Evolutionary conservation across 2,797 vertebrate genomes (phyloP).

Genomic region (Sternotherus odoratus): DNA sequence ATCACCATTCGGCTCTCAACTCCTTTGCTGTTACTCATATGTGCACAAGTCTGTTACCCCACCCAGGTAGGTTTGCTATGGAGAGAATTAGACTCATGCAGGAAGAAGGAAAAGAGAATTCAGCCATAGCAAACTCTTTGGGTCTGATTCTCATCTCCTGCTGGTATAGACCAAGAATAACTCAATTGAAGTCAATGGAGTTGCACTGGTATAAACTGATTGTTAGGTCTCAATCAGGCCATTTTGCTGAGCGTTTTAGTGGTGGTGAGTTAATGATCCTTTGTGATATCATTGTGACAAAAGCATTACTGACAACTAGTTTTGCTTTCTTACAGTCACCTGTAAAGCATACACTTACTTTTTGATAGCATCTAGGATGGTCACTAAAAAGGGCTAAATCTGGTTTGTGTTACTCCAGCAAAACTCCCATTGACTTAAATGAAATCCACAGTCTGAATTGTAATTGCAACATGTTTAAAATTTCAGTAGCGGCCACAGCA

Average conservation of each 20-base stretch:
- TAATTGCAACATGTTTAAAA: not conserved
- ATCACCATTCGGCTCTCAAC: not conserved
- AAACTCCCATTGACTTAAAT: not conserved
- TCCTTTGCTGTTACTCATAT: not conserved
- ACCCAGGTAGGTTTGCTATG: not conserved
- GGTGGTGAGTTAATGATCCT: not conserved
- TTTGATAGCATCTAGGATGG: not conserved
- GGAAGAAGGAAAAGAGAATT: not conserved
- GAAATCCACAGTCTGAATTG: not conserved
- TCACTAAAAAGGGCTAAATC: not conserved
- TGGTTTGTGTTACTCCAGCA: not conserved
- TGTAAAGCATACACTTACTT: not conserved
- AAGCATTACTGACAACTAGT: not conserved
- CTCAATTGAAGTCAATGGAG: not conserved
- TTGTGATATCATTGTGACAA: not conserved
- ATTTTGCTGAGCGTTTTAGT: not conserved
- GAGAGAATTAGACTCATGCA: conserved; percentile 8
- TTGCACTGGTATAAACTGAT: not conserved
- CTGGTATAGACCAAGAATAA: not conserved
- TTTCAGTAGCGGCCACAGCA: conserved; percentile 6
- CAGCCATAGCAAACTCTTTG: not conserved
- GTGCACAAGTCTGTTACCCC: not conserved
- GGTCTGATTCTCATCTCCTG: not conserved
- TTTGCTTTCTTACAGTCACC: not conserved
- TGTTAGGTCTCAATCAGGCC: not conserved